These are phyloP conservation scores for Spea hammondii DNA, from an alignment of 2,797 vertebrate species.

Conservation along the genomic window DNA sequence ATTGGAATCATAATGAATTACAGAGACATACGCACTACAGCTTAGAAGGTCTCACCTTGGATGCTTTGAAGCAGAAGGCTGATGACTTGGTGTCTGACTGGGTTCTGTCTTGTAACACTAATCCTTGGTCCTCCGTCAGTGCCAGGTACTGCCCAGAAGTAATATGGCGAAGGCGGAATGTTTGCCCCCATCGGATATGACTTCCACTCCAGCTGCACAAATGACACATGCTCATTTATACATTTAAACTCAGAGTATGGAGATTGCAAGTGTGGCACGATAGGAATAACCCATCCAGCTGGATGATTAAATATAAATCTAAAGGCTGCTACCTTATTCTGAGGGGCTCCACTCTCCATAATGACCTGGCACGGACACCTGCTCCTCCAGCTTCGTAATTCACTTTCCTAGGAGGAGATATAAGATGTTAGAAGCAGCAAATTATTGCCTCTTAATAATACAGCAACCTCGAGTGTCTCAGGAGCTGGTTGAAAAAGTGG, in stretches of 20 bases:
- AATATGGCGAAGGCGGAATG: slow-evolving; percentile 90
- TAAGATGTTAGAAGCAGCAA: no score
- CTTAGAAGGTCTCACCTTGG: slow-evolving; percentile 75
- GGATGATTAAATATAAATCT: neutral
- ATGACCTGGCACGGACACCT: slow-evolving; percentile 86
- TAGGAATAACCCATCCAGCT: neutral
- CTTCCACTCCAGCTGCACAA: slow-evolving; percentile 91
- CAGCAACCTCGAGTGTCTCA: no score
- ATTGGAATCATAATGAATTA: no score
- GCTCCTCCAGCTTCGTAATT: slow-evolving; percentile 92
- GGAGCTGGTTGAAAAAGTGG: no score
- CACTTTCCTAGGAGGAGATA: slow-evolving; percentile 32
- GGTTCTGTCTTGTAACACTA: slow-evolving; percentile 84
- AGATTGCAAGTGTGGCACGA: neutral
- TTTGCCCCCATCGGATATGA: slow-evolving; percentile 93
- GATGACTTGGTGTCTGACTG: slow-evolving; percentile 88
- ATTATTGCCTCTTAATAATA: no score
- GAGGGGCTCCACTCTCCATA: slow-evolving; percentile 98
- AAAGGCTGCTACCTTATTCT: slow-evolving; percentile 83
- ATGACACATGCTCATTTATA: neutral
- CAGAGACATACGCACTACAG: no score
- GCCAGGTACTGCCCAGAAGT: slow-evolving; percentile 94
- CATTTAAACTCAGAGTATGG: neutral
- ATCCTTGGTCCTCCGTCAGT: slow-evolving; percentile 84
- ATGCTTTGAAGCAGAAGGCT: slow-evolving; percentile 91